phyloP scores from a whole-genome alignment of 2,113 vertebrate species.

The Scartelaos histophorus region DNA sequence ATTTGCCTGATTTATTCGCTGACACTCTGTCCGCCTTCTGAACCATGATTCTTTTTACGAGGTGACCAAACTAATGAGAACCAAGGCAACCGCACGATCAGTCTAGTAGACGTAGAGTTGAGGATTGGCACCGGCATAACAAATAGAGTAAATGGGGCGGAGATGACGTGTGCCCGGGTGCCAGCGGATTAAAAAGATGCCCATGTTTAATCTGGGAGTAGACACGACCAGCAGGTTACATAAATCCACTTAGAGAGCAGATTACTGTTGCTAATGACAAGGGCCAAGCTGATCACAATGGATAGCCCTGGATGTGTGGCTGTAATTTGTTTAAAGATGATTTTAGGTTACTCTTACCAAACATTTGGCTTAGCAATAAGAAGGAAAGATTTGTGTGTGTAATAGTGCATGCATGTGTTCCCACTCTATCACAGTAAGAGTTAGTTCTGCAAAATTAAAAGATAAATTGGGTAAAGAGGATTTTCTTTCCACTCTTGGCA shows the following conservation, averaged over 20 bases:
- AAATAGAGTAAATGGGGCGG: slow-evolving; percentile 25
- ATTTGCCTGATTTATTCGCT: slow-evolving; percentile 38
- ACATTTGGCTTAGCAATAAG: background rate
- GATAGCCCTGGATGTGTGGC: slow-evolving; percentile 29
- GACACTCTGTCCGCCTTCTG: slow-evolving; percentile 17
- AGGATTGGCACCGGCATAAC: slow-evolving; percentile 23
- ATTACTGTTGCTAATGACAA: slow-evolving; percentile 51
- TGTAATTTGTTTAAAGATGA: slow-evolving; percentile 26
- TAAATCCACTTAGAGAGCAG: slow-evolving; percentile 66
- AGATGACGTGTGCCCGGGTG: slow-evolving; percentile 18
- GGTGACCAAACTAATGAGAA: slow-evolving; percentile 6
- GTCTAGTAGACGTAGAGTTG: background rate
- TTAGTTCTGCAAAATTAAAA: slow-evolving; percentile 1
- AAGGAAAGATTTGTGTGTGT: background rate
- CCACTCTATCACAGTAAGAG: slow-evolving; percentile 16
- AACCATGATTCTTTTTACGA: background rate
- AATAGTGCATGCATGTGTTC: background rate
- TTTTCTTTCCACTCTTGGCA: slow-evolving; percentile 13
- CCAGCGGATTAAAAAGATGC: slow-evolving; percentile 56
- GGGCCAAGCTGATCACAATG: slow-evolving; percentile 53
- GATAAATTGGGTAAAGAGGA: slow-evolving; percentile 10
- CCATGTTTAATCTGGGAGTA: slow-evolving; percentile 56
- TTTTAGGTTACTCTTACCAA: slow-evolving; percentile 10
- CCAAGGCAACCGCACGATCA: background rate
- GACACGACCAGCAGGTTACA: slow-evolving; percentile 62